Evolutionary conservation across 2,888 invertebrate species (phyloP).

Genomic region (Apantesis nais): DNA sequence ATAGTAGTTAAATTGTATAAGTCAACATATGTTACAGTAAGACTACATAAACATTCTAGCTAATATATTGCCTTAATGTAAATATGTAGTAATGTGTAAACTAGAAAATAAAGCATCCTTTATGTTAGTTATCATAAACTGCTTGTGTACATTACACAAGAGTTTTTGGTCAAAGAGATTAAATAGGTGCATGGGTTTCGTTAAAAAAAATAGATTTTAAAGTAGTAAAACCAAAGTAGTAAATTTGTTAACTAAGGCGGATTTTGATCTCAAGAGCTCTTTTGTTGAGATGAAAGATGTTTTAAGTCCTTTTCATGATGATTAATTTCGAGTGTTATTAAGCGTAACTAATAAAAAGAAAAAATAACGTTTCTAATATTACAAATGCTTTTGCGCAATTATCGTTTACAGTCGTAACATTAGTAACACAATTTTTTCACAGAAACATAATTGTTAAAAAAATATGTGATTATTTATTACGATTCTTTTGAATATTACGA

Average conservation of each 20-base stretch:
- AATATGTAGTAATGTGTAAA: slow-evolving; percentile 23
- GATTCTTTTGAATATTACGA: background rate
- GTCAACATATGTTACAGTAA: background rate
- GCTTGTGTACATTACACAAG: too few relatives aligned
- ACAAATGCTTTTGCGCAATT: too few relatives aligned
- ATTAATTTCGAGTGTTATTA: background rate
- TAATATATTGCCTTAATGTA: slow-evolving; percentile 10
- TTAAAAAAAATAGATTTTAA: background rate
- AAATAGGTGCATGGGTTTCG: background rate
- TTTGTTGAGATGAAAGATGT: background rate
- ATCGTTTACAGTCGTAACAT: too few relatives aligned
- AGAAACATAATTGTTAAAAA: too few relatives aligned
- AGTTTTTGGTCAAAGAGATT: background rate
- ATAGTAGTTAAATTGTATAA: background rate
- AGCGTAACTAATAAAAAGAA: too few relatives aligned
- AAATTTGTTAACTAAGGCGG: too few relatives aligned
- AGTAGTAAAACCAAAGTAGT: too few relatives aligned
- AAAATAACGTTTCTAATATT: too few relatives aligned
- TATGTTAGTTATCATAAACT: background rate
- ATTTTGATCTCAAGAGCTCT: background rate
- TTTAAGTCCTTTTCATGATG: background rate
- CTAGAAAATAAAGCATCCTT: background rate
- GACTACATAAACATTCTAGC: background rate
- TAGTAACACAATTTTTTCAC: too few relatives aligned
- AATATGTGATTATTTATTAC: too few relatives aligned